phyloP scores from a whole-genome alignment of 2,797 vertebrate species.

The Arremon aurantiirostris region DNA sequence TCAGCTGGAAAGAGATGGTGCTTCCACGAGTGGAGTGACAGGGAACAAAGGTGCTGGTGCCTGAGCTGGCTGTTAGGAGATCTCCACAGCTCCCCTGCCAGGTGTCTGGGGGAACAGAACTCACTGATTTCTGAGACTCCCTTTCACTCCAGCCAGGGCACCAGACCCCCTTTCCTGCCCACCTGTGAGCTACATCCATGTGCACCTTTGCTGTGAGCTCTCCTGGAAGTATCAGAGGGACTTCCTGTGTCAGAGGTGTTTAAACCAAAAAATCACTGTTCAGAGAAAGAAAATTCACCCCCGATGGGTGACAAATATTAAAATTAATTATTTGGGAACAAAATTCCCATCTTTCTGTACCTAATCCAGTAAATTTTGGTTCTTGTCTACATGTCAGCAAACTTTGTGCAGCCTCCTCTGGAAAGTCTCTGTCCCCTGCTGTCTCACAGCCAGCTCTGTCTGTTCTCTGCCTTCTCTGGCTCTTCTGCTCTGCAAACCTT shows the following conservation, averaged over 20 bases:
- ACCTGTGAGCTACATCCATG: not conserved
- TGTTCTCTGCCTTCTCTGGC: not conserved
- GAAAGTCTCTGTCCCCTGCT: not conserved
- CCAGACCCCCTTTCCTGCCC: not conserved
- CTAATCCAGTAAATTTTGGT: not conserved
- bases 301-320: not conserved
- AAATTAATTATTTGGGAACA: not conserved
- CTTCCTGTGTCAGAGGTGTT: not conserved
- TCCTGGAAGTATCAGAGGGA: not conserved
- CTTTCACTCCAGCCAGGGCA: not conserved
- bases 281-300: not conserved
- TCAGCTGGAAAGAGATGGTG: not conserved
- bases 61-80: not conserved
- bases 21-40: not conserved
- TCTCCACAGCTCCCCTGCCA: not conserved
- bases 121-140: not conserved
- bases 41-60: not conserved
- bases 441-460: not conserved
- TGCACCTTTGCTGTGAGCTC: not conserved
- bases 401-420: not conserved
- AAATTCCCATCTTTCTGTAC: not conserved
- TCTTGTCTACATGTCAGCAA: not conserved
- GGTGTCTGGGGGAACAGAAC: rapidly evolving
- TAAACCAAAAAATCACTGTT: not conserved
- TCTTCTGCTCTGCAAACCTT: not conserved